Base-by-base conservation (phyloP, 1,140 invertebrate species). In the Lamellibrachia luymesi region DNA sequence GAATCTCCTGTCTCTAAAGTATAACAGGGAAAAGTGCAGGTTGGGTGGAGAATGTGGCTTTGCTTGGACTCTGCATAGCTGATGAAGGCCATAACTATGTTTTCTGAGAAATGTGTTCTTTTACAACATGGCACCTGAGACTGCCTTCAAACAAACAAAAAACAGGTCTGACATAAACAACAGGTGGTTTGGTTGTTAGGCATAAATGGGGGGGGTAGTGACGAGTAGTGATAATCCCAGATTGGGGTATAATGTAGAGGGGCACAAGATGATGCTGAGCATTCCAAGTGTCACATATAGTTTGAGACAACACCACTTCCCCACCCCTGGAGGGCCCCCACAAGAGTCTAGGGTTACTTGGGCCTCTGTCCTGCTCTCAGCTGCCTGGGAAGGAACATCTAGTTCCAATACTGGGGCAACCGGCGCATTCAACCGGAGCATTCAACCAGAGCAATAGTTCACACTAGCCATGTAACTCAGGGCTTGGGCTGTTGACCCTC, bases 241-340 rank as follows among this genome's bases (percentile, higher is more conserved):
- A 2, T 80, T 80, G 64, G 64, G 64, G 64, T 80, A 4, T 80
- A 17, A 80, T 80, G 13, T 17, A 80, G 64, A 80, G 64, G 64
- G 64, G 64, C 25, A 80, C 17, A 22, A 22, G 64, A 80, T 80
- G 17, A 80, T 80, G 64, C 25, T 80, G 64, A 80, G 27, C 91
- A 91, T 91, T 91, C 51, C 51, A 91, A 50, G 25, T 50, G 91
- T 51, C 52, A 93, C 92, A 93, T 51, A n/a, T 38, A 27, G 90
- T 27, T 80, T 91, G 93, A 50, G 64, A 10, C 2, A 80, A 80
- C 6, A 80, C 64, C 64, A 10, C 64, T 22, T 80, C 64, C 64
- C 64, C 64, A 80, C 5, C 64, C 64, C 64, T 80, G 64, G 64
- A 80, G 13, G 8, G 6, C 64, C 64, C 64, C 64, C 64, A 80